These are phyloP conservation scores for Oreortyx pictus DNA, from an alignment of 2,797 vertebrate genomes.

Conservation along the genomic window DNA sequence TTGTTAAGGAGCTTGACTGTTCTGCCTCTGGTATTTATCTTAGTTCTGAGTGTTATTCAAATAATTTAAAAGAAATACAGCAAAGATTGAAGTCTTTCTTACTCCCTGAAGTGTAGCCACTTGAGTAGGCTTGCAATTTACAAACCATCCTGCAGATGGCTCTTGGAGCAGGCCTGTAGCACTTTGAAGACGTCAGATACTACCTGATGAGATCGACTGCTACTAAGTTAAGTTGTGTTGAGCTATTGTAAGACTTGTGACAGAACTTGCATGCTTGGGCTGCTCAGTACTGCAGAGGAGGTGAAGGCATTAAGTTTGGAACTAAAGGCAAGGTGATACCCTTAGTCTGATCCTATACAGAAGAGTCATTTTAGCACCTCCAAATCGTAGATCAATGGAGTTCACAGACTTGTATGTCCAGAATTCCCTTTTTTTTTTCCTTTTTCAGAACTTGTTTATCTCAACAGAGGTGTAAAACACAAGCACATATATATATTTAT, in stretches of 20 bases:
- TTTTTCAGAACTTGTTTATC: not conserved
- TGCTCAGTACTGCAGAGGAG: not conserved
- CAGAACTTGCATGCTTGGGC: not conserved
- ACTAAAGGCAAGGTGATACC: not conserved
- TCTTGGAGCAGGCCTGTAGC: not conserved
- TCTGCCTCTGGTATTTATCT: not conserved
- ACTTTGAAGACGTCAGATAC: not conserved
- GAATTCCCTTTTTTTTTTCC: not conserved
- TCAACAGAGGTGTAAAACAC: not conserved
- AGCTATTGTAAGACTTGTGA: not conserved
- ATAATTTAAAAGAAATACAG: not conserved
- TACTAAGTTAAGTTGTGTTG: rapidly evolving
- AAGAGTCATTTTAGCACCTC: not conserved
- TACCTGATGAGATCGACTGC: not conserved
- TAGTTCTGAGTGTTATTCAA: not conserved
- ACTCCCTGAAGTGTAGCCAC: not conserved
- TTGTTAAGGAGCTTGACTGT: not conserved
- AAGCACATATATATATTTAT: too few species aligned
- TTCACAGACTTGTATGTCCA: not conserved
- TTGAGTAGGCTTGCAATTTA: not conserved
- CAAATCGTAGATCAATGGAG: not conserved
- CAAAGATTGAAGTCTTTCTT: not conserved
- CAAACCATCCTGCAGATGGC: not conserved
- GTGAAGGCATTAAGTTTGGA: not conserved
- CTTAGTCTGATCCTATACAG: not conserved